These are phyloP conservation scores for Hyperopisus bebe DNA, from an alignment of 2,113 vertebrate genomes.

Conservation along the genomic window DNA sequence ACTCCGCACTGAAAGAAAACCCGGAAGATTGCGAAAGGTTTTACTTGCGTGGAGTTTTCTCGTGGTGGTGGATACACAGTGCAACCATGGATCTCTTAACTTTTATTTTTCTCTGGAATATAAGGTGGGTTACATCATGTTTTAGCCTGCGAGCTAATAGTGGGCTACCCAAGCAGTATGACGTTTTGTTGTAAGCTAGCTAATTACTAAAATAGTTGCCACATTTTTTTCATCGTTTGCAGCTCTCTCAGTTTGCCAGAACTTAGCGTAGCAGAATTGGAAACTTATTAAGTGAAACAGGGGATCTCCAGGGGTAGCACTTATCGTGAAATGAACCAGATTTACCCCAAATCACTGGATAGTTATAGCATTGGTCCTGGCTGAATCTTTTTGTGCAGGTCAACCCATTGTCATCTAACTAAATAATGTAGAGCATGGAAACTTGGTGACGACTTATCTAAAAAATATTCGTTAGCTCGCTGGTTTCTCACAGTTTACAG, in stretches of 20 bases:
- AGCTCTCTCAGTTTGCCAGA: neutral
- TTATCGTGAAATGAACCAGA: neutral
- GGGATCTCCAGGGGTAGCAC: neutral
- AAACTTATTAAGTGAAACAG: neutral
- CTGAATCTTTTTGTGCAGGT: neutral
- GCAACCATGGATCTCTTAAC: conserved; percentile 9
- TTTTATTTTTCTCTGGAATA: conserved; percentile 44
- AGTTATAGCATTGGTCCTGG: neutral
- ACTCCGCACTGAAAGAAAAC: conserved; percentile 28
- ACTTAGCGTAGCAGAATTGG: neutral
- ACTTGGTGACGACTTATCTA: neutral
- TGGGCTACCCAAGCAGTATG: neutral
- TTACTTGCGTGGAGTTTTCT: neutral
- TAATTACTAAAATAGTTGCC: neutral
- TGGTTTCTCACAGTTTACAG: neutral
- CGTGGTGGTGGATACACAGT: neutral
- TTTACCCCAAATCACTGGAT: neutral
- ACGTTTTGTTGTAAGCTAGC: neutral
- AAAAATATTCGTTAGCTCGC: neutral
- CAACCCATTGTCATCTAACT: neutral
- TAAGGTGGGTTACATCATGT: conserved; percentile 57
- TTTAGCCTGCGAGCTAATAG: conserved; percentile 14
- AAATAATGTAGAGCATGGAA: neutral
- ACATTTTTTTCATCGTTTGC: neutral
- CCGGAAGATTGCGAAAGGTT: conserved; percentile 30